Percentiles rank a stretch among this genome's conserved stretches.
These are phyloP conservation scores for Reticulitermes speratus DNA, from an alignment of 1,140 invertebrate genomes.

Conservation along the genomic window DNA sequence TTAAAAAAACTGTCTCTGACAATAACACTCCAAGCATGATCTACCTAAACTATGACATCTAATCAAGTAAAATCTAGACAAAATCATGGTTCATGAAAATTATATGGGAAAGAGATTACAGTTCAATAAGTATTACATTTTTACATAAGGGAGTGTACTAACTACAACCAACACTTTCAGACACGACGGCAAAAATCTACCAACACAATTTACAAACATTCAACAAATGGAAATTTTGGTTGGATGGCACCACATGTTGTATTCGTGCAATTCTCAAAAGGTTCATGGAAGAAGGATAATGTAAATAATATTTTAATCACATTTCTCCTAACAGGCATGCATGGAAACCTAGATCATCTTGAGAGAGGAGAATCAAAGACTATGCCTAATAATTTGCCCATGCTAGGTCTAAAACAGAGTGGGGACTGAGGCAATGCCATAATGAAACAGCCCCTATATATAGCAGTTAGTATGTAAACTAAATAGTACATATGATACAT, in stretches of 20 bases:
- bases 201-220: conserved; percentile 5
- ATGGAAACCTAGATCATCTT: neutral
- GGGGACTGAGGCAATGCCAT: neutral
- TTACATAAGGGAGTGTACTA: neutral
- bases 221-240: neutral
- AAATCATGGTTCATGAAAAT: neutral
- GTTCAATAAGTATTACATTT: neutral
- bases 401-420: neutral
- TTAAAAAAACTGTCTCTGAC: too few relatives aligned
- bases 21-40: too few relatives aligned
- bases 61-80: neutral
- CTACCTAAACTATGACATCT: too few relatives aligned
- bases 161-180: neutral
- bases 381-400: neutral
- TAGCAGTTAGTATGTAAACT: neutral
- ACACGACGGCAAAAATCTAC: neutral
- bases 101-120: neutral
- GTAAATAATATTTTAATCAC: neutral
- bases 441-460: neutral
- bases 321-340: neutral
- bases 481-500: too few relatives aligned
- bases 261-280: neutral
- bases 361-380: neutral
- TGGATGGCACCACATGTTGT: neutral
- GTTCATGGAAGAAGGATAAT: neutral